Percentiles rank a stretch among this genome's conserved stretches.
These are phyloP conservation scores for Papilio gigon DNA, from an alignment of 2,888 invertebrate genomes.

Conservation along the genomic window DNA sequence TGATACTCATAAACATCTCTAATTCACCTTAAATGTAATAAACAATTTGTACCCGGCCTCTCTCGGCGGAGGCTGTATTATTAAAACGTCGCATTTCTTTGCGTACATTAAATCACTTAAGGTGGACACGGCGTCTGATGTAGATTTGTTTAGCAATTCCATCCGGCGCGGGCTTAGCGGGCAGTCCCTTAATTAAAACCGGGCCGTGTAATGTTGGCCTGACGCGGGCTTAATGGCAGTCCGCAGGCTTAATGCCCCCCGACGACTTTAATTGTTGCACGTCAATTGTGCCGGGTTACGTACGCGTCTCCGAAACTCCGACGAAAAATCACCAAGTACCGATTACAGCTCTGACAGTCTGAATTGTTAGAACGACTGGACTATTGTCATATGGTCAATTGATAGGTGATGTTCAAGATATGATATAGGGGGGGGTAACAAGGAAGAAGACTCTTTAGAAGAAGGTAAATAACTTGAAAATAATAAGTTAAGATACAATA, in stretches of 20 bases:
- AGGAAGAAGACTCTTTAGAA: neutral
- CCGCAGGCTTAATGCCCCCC: slow-evolving; percentile 74
- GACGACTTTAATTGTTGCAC: slow-evolving; percentile 76
- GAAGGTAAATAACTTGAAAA: neutral
- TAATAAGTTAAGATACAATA: neutral
- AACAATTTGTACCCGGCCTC: slow-evolving; percentile 46
- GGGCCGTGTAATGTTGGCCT: slow-evolving; percentile 76
- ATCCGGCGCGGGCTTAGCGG: slow-evolving; percentile 73
- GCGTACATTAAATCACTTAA: slow-evolving; percentile 82
- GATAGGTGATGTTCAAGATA: neutral
- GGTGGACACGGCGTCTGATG: slow-evolving; percentile 81
- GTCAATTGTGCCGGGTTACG: slow-evolving; percentile 69
- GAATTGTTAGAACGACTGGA: slow-evolving; percentile 12
- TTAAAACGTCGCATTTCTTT: slow-evolving; percentile 78
- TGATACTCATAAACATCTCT: neutral
- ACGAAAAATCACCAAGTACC: slow-evolving; percentile 40
- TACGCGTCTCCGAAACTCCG: slow-evolving; percentile 45
- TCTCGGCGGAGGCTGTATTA: slow-evolving; percentile 57
- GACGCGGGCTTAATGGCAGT: slow-evolving; percentile 79
- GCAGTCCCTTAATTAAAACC: slow-evolving; percentile 81
- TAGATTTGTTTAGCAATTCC: slow-evolving; percentile 82
- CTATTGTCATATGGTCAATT: neutral
- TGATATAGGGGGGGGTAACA: neutral
- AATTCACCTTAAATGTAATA: slow-evolving; percentile 34
- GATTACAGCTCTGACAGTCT: neutral